A percentile compares a stretch with the other conserved stretches of the same genome.
phyloP scores from a whole-genome alignment of 2,113 vertebrate species.

The Numida meleagris region DNA sequence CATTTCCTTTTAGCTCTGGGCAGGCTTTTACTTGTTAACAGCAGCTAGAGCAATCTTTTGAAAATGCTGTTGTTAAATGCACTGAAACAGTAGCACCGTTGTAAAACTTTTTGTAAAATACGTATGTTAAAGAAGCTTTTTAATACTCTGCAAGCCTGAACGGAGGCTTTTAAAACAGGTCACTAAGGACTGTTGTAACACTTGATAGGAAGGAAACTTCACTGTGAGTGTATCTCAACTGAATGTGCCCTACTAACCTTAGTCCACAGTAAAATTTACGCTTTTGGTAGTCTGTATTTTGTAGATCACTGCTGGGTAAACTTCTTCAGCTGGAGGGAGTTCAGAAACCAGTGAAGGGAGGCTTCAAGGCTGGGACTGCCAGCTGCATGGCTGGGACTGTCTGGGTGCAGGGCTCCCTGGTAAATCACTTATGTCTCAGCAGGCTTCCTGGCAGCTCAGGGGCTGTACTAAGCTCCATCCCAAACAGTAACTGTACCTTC shows the following conservation, averaged over 20 bases:
- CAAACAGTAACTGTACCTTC: neutral
- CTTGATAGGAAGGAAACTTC: neutral
- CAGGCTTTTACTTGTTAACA: neutral
- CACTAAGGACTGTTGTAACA: neutral
- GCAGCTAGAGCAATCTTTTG: neutral
- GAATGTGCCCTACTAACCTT: neutral
- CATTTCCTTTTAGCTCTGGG: neutral
- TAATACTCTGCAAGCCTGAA: neutral
- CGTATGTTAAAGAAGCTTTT: neutral
- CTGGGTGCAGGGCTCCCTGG: neutral
- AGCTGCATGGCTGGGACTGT: neutral
- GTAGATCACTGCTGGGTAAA: neutral
- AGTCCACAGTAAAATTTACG: neutral
- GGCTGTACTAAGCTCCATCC: neutral
- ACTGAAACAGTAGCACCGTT: neutral
- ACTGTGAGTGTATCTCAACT: neutral
- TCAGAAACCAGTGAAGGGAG: neutral
- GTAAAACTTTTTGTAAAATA: fast-evolving
- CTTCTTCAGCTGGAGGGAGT: neutral
- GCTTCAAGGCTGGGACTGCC: neutral
- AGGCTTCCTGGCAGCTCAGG: neutral
- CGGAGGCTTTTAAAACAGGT: neutral
- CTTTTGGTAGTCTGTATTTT: neutral
- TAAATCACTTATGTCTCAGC: neutral
- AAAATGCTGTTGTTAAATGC: neutral